Base-by-base conservation (phyloP, 2,797 vertebrate genomes). In the Taeniopygia guttata region DNA sequence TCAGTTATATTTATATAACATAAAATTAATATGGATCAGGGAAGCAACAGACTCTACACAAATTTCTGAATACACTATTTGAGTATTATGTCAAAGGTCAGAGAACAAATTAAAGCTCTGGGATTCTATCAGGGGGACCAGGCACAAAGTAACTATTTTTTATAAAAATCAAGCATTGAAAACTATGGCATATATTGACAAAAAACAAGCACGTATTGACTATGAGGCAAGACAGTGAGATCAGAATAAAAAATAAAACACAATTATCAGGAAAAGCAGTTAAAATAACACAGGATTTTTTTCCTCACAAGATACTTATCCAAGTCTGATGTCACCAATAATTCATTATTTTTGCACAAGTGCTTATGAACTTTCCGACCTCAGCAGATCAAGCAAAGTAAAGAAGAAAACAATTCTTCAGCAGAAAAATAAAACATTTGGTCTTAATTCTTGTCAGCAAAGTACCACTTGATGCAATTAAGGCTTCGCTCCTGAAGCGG, bases 251-350 rank as follows among this genome's bases (percentile, higher is more conserved):
- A 83, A 73, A 0, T 6, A 59, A 32, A 45, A 22, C 18, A 84
- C 29, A 25, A 76, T 54, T 66, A 67, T 40, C 40, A 51, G 38
- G 43, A 92, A 76, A 79, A 43, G 22, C 30, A 66, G 3, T 19
- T 26, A 54, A 49, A n/a, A 54, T 11, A 43, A 43, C 16, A 68
- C 0, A 12, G 9, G 1, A 0, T 0, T 1, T 66, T 36, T 54
- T 49, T 4, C 25, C 9, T 42, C 13, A 11, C 13, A 83, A 83
- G 42, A 42, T 19, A 89, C 19, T 40, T 51, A 62, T 0, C 72
- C 16, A 27, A 72, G 27, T 29, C 32, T 78, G 62, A 46, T 5
- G 8, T 43, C 56, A 89, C 17, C 26, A 90, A 20, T 30, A 78
- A 75, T 45, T 70, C 3, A 7, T 26, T 87, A 10, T 20, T 83